phyloP scores from a whole-genome alignment of 2,113 vertebrate species.

The Strix uralensis region DNA sequence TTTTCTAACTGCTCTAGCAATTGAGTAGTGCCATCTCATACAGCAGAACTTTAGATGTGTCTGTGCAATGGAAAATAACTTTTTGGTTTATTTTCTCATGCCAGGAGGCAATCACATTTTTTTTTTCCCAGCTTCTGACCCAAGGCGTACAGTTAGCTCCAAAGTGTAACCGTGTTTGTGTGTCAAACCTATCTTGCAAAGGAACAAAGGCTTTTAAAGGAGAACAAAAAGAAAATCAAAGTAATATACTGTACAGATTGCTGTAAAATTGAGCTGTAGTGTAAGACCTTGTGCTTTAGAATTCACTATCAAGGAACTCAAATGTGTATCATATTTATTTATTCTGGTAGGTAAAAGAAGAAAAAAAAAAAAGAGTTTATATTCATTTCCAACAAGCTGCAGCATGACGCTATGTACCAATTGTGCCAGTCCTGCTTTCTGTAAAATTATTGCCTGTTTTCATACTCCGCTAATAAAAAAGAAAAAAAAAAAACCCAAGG shows the following conservation, averaged over 20 bases:
- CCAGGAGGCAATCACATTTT: neutral
- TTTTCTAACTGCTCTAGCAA: neutral
- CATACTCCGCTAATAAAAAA: slow-evolving; percentile 75
- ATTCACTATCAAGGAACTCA: slow-evolving; percentile 61
- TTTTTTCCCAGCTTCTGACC: neutral
- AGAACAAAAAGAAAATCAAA: slow-evolving; percentile 35
- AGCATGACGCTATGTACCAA: slow-evolving; percentile 74
- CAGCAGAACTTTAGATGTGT: neutral
- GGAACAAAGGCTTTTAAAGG: slow-evolving; percentile 60
- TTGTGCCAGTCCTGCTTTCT: slow-evolving; percentile 71
- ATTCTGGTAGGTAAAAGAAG: slow-evolving; percentile 75
- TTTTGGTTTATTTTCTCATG: slow-evolving; percentile 18
- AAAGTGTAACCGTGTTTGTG: slow-evolving; percentile 23
- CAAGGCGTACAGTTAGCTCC: slow-evolving; percentile 29
- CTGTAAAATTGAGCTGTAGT: slow-evolving; percentile 74
- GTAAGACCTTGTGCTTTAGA: slow-evolving; percentile 78
- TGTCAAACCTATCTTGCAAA: slow-evolving; percentile 46
- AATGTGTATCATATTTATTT: slow-evolving; percentile 80
- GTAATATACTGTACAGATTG: slow-evolving; percentile 55
- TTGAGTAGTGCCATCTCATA: neutral
- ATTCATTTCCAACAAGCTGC: slow-evolving; percentile 57
- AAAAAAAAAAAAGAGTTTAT: slow-evolving; percentile 50
- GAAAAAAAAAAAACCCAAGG: neutral
- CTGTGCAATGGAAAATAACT: neutral
- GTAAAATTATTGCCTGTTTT: slow-evolving; percentile 79